Conservation (phyloP, 2,113 vertebrate genomes). For the Nothoprocta perdicaria region DNA sequence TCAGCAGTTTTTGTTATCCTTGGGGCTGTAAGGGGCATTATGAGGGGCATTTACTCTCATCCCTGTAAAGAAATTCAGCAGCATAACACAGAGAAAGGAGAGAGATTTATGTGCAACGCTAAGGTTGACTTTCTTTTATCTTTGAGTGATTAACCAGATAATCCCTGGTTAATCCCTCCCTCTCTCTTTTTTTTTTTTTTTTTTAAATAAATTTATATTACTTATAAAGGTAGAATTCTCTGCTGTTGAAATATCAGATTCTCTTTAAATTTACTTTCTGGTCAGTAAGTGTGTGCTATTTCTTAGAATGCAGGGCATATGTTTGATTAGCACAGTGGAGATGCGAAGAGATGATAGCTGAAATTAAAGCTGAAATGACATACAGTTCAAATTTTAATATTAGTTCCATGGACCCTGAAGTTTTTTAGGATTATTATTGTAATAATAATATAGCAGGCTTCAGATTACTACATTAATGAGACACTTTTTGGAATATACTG, state of each 20-base stretch:
- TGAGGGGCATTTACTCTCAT: constrained; percentile 31
- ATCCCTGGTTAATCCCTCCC: background rate
- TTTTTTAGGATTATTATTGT: background rate
- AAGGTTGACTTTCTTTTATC: constrained; percentile 56
- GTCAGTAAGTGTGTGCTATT: background rate
- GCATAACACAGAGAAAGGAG: constrained; percentile 1
- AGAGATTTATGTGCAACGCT: constrained; percentile 47
- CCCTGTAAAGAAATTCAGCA: constrained; percentile 44
- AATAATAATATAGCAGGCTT: background rate
- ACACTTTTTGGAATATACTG: background rate
- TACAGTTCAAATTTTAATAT: background rate
- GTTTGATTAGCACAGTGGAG: background rate
- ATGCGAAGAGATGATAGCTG: background rate
- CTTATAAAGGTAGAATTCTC: background rate
- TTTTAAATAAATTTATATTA: constrained; percentile 1
- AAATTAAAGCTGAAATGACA: constrained; percentile 1
- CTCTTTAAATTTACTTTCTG: background rate
- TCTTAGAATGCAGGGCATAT: background rate
- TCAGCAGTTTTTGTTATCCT: constrained; percentile 16
- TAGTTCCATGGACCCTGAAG: background rate
- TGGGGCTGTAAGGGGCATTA: constrained; percentile 39
- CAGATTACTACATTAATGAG: background rate
- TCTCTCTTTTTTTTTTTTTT: no score
- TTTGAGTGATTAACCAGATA: constrained; percentile 46
- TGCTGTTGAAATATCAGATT: background rate